A percentile compares a stretch with the other conserved stretches of the same genome.
phyloP scores from a whole-genome alignment of 1,140 invertebrate species.

The Panulirus ornatus region DNA sequence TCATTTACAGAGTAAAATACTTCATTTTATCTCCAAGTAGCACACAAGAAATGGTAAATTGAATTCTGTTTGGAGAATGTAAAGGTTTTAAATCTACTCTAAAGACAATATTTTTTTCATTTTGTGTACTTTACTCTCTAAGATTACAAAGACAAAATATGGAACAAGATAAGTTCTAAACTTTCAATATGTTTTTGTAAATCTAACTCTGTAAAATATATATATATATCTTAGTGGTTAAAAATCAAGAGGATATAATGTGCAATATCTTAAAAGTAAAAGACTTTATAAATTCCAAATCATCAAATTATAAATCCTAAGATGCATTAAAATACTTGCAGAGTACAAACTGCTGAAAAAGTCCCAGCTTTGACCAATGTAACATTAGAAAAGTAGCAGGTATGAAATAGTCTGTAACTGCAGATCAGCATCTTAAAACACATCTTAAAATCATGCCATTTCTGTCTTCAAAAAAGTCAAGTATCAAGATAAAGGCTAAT shows the following conservation, averaged over 20 bases:
- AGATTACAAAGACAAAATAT: slow-evolving; percentile 72
- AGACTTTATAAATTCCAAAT: neutral
- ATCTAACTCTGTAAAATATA: slow-evolving; percentile 59
- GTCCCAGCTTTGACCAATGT: neutral
- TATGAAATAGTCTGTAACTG: neutral
- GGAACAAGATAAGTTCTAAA: slow-evolving; percentile 70
- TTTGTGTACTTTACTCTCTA: slow-evolving; percentile 72
- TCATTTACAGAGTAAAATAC: slow-evolving; percentile 70
- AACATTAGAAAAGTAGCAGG: neutral
- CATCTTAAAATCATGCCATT: neutral
- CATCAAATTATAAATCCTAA: neutral
- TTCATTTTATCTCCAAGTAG: slow-evolving; percentile 68
- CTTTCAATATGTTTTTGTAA: slow-evolving; percentile 46
- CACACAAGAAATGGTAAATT: slow-evolving; percentile 70
- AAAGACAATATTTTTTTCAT: slow-evolving; percentile 70
- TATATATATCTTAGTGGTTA: slow-evolving; percentile 48
- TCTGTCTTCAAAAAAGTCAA: neutral
- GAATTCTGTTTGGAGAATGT: slow-evolving; percentile 68
- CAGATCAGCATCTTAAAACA: slow-evolving; percentile 13
- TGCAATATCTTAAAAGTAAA: slow-evolving; percentile 12
- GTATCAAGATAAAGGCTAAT: neutral
- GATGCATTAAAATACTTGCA: neutral
- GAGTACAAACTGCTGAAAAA: slow-evolving; percentile 28
- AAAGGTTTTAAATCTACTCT: slow-evolving; percentile 68
- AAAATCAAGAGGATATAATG: slow-evolving; percentile 46